These are phyloP conservation scores for Gila robusta DNA, from an alignment of 2,797 vertebrate species.

Conservation along the genomic window DNA sequence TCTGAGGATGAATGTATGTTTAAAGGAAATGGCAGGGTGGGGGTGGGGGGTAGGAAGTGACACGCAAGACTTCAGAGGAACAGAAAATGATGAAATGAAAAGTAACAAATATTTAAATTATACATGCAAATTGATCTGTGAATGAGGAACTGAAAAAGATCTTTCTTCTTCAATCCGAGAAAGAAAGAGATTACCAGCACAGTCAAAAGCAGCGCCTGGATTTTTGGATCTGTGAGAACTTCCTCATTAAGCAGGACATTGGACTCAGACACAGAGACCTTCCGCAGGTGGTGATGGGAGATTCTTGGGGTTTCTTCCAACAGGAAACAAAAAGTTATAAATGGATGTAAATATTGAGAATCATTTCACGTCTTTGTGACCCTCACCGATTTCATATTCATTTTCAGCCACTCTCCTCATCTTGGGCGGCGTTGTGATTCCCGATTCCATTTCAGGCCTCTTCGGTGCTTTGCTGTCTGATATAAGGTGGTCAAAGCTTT, in stretches of 20 bases:
- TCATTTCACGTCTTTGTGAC: neutral
- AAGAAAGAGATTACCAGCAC: slow-evolving; percentile 83
- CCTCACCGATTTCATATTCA: slow-evolving; percentile 93
- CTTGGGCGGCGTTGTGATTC: slow-evolving; percentile 97
- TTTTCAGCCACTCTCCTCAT: slow-evolving; percentile 97
- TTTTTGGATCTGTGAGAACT: slow-evolving; percentile 95
- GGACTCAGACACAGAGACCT: slow-evolving; percentile 94
- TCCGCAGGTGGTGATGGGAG: slow-evolving; percentile 85
- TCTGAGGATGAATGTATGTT: neutral
- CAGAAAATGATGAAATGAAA: neutral
- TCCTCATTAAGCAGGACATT: slow-evolving; percentile 96
- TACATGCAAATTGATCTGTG: neutral
- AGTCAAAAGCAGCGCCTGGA: slow-evolving; percentile 94
- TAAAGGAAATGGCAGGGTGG: neutral
- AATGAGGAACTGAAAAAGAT: slow-evolving; percentile 46
- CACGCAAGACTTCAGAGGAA: slow-evolving; percentile 27
- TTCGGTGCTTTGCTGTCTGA: slow-evolving; percentile 98
- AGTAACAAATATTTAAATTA: slow-evolving; percentile 18
- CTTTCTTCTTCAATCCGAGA: neutral
- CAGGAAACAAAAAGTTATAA: slow-evolving; percentile 16
- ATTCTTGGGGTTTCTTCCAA: slow-evolving; percentile 91
- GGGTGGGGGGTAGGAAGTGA: neutral
- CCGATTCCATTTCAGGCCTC: slow-evolving; percentile 96
- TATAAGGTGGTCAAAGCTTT: slow-evolving; percentile 98
- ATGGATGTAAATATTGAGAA: slow-evolving; percentile 8